A percentile compares a stretch with the other conserved stretches of the same genome.
phyloP scores from a whole-genome alignment of 2,797 vertebrate species.

The Schizopygopsis malacanthus region DNA sequence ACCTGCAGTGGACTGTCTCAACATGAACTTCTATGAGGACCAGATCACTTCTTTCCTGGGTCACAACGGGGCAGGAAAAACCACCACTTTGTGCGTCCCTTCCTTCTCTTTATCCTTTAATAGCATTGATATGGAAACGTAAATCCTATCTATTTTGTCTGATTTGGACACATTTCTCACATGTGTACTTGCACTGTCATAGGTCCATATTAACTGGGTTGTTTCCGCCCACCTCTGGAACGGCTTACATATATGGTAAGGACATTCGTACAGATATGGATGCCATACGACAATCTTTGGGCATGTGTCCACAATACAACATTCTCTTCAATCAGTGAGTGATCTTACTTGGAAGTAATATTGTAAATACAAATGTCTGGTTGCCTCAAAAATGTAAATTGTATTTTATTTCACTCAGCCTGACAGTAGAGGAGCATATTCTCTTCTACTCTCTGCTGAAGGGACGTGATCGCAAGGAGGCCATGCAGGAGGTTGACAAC shows the following conservation, averaged over 20 bases:
- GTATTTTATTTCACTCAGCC: constrained; percentile 70
- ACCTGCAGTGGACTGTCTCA: constrained; percentile 89
- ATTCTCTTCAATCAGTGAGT: constrained; percentile 93
- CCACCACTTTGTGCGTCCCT: constrained; percentile 90
- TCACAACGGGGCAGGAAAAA: constrained; percentile 97
- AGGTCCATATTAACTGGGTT: constrained; percentile 94
- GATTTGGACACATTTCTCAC: background rate
- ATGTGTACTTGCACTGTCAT: constrained; percentile 1
- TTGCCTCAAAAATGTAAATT: constrained; percentile 12
- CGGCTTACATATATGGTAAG: constrained; percentile 86
- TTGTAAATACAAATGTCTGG: background rate
- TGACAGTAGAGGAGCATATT: constrained; percentile 96
- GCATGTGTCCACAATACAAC: constrained; percentile 97
- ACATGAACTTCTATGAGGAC: constrained; percentile 91
- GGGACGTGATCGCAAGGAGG: constrained; percentile 83
- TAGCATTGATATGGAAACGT: background rate
- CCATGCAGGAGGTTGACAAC: constrained; percentile 83
- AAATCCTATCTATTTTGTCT: background rate
- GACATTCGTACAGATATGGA: constrained; percentile 91
- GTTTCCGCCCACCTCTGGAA: constrained; percentile 92
- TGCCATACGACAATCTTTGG: constrained; percentile 83
- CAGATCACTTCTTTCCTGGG: constrained; percentile 97
- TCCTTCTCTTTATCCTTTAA: background rate
- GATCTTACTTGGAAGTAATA: background rate
- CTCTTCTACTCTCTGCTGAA: constrained; percentile 94